These are phyloP conservation scores for Globodera ellingtonae DNA, from an alignment of 1,140 invertebrate genomes.

Conservation along the genomic window DNA sequence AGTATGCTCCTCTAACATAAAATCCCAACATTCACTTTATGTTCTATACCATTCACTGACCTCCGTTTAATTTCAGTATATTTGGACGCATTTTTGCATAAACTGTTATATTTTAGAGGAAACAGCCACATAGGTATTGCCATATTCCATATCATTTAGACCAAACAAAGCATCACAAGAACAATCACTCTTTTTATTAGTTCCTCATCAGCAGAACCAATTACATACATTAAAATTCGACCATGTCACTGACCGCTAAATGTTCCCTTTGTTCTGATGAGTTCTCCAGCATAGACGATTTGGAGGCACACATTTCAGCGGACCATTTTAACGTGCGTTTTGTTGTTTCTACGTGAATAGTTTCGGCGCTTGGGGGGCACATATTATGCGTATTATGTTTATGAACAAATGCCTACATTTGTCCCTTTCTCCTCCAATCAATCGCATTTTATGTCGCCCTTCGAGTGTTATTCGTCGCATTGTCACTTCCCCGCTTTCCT, in stretches of 20 bases:
- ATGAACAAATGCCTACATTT: neutral
- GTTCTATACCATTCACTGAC: neutral
- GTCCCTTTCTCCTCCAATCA: constrained; percentile 36
- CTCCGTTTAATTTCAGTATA: too few species aligned
- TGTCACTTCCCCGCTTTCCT: too few species aligned
- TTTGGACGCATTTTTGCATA: too few species aligned
- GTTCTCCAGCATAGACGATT: constrained; percentile 37
- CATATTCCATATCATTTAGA: neutral
- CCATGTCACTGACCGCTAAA: constrained; percentile 24
- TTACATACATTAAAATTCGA: neutral
- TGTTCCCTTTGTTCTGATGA: constrained; percentile 26
- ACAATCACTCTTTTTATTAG: neutral
- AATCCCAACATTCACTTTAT: neutral
- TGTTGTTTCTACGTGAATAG: neutral
- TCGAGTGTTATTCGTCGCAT: too few species aligned
- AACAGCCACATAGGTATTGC: too few species aligned
- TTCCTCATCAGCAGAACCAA: neutral
- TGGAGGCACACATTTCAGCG: constrained; percentile 42
- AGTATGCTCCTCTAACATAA: constrained; percentile 1
- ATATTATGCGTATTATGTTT: too few species aligned
- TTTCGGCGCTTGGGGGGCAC: too few species aligned
- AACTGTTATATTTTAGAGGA: too few species aligned
- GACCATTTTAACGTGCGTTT: constrained; percentile 27
- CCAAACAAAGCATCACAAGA: neutral
- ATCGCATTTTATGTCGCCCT: neutral